phyloP scores from a whole-genome alignment of 2,888 invertebrate species.

The Diaphora mendica region DNA sequence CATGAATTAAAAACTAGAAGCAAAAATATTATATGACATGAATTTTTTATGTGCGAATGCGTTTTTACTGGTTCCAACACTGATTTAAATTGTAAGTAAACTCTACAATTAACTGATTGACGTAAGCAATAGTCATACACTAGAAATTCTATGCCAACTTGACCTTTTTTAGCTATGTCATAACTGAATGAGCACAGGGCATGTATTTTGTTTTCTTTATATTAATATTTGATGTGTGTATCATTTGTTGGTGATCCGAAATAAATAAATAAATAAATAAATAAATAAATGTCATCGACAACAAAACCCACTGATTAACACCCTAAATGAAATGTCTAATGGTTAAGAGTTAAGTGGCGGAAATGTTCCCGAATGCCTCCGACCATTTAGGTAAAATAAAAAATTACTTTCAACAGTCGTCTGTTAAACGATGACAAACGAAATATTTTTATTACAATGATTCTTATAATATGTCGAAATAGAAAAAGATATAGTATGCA shows the following conservation, averaged over 20 bases:
- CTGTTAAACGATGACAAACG: background rate
- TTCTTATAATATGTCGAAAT: background rate
- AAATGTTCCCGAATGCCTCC: slow-evolving; percentile 17
- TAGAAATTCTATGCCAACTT: background rate
- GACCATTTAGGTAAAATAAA: background rate
- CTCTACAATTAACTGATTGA: background rate
- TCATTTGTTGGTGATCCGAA: no score
- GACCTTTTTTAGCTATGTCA: background rate
- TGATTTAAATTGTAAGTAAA: no score
- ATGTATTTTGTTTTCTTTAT: no score
- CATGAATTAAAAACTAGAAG: no score
- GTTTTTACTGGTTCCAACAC: no score
- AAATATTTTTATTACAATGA: background rate
- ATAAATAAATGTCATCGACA: no score
- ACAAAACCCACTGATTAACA: slow-evolving; percentile 13
- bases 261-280: no score
- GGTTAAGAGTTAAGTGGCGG: slow-evolving; percentile 43
- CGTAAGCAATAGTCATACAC: background rate
- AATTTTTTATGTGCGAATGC: no score
- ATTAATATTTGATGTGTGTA: no score
- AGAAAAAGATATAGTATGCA: background rate
- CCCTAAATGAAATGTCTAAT: slow-evolving; percentile 9
- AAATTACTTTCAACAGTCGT: background rate
- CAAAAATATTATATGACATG: no score
- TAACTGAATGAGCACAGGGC: no score